These are phyloP conservation scores for Chaetodon auriga DNA, from an alignment of 2,113 vertebrate species.

Conservation along the genomic window DNA sequence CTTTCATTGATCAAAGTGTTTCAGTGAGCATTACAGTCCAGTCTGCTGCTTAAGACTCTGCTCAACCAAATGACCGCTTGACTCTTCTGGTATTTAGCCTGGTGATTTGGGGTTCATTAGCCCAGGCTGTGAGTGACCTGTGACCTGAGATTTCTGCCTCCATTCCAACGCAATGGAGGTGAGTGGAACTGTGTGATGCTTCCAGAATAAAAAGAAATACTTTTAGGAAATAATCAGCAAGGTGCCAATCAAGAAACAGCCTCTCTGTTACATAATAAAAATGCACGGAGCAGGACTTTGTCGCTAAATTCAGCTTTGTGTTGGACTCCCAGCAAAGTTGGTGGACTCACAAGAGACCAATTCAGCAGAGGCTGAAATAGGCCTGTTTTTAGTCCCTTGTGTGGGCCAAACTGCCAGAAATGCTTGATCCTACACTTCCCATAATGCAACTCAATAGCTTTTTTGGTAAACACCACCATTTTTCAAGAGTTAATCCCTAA, in stretches of 20 bases:
- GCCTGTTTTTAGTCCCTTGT: neutral
- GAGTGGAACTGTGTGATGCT: neutral
- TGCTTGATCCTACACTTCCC: neutral
- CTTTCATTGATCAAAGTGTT: conserved; percentile 52
- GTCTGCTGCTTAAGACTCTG: conserved; percentile 16
- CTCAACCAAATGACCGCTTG: neutral
- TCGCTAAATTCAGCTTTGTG: neutral
- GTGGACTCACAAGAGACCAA: neutral
- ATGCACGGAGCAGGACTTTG: neutral
- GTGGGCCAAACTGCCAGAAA: neutral
- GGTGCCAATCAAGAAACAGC: neutral
- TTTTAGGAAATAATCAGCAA: neutral
- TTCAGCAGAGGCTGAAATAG: neutral
- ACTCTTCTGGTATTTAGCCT: neutral
- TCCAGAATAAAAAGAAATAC: neutral
- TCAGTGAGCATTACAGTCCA: conserved; percentile 6
- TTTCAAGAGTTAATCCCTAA: neutral
- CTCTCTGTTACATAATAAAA: neutral
- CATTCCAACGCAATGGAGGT: neutral
- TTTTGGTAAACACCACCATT: neutral
- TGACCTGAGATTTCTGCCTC: neutral
- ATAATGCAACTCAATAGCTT: neutral
- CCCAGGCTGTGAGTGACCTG: neutral
- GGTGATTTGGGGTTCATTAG: neutral
- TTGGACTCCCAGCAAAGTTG: neutral